Evolutionary conservation across 2,113 vertebrate species (phyloP).

Genomic region (Pleuronectes platessa): DNA sequence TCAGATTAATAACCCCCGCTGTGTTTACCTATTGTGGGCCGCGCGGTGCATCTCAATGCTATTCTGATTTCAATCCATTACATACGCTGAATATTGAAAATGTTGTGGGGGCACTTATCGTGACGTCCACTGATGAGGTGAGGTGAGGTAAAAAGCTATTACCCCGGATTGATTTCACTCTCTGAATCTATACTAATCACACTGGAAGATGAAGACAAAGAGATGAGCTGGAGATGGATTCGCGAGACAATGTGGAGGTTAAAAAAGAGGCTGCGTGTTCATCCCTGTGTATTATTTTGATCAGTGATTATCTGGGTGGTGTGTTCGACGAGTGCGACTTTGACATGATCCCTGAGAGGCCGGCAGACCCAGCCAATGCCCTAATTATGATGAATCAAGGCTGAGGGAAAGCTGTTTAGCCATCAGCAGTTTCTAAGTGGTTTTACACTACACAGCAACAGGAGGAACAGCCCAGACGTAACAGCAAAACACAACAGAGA

Average conservation of each 20-base stretch:
- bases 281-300: conserved; percentile 23
- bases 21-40: conserved; percentile 35
- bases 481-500: conserved; percentile 39
- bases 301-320: conserved; percentile 33
- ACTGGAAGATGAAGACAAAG: conserved; percentile 2
- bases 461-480: conserved; percentile 28
- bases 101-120: conserved; percentile 6
- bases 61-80: conserved; percentile 26
- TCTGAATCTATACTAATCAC: conserved; percentile 31
- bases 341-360: conserved; percentile 54
- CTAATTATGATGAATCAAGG: conserved; percentile 75
- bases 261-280: conserved; percentile 17
- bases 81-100: conserved; percentile 32
- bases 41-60: conserved; percentile 34
- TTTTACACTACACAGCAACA: conserved; percentile 53
- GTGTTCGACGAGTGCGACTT: conserved; percentile 2
- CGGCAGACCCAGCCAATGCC: conserved; percentile 62
- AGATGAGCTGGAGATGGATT: conserved; percentile 8
- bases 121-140: conserved; percentile 23
- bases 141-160: conserved; percentile 49
- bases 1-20: conserved; percentile 41
- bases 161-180: conserved; percentile 42
- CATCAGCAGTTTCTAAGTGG: conserved; percentile 61
- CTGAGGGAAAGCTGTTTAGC: conserved; percentile 61
- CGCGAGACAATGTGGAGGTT: neutral